phyloP scores from a whole-genome alignment of 2,113 vertebrate species.

The Falcunculus frontatus region DNA sequence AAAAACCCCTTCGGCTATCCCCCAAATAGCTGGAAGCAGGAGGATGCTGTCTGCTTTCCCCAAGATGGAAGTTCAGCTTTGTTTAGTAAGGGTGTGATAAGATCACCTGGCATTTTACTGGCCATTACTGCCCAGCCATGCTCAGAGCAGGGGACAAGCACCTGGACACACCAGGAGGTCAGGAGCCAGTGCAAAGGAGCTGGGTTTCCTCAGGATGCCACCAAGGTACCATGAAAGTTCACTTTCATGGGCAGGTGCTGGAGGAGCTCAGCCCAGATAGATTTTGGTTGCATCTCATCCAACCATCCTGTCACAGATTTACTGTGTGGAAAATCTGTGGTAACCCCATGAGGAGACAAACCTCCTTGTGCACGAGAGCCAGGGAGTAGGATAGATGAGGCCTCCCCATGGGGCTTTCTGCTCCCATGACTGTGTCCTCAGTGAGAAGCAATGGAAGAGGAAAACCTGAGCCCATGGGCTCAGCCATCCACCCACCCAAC shows the following conservation, averaged over 20 bases:
- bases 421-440: not conserved
- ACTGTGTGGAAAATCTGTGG: not conserved
- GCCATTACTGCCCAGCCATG: not conserved
- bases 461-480: not conserved
- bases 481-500: not conserved
- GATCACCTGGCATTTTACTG: not conserved
- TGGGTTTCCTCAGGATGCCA: not conserved
- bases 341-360: not conserved
- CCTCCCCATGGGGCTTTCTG: not conserved
- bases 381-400: accelerated
- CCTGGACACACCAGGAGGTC: accelerated
- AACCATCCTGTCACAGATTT: not conserved
- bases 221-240: not conserved
- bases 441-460: not conserved
- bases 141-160: not conserved
- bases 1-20: accelerated
- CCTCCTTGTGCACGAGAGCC: not conserved
- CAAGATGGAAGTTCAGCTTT: not conserved
- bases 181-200: not conserved
- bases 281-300: not conserved
- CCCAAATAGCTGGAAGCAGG: not conserved
- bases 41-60: not conserved
- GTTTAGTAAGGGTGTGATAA: not conserved
- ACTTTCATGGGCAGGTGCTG: not conserved
- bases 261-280: not conserved